Conservation (phyloP, 2,888 invertebrate genomes). For the Drosophila borealis region DNA sequence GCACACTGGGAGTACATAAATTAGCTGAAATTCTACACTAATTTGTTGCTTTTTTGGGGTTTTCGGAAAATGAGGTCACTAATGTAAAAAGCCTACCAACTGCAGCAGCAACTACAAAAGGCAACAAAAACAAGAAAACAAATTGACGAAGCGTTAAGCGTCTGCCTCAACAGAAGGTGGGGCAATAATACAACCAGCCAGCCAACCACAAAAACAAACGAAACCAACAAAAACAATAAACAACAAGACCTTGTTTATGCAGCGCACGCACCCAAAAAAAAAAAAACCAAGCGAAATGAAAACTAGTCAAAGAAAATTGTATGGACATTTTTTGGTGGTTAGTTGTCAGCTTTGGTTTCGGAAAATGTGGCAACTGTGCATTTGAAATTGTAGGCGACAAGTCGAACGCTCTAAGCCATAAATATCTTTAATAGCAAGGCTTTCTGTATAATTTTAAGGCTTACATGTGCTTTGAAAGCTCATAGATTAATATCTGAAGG, state of each 20-base stretch:
- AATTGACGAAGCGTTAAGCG: slow-evolving; percentile 79
- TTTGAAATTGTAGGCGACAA: slow-evolving; percentile 20
- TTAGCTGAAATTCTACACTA: slow-evolving; percentile 64
- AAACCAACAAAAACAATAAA: slow-evolving; percentile 27
- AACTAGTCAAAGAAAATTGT: slow-evolving; percentile 60
- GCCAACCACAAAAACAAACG: slow-evolving; percentile 55
- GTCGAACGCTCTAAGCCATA: slow-evolving; percentile 6
- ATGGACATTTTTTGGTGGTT: slow-evolving; percentile 59
- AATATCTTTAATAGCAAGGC: not conserved
- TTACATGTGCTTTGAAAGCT: slow-evolving; percentile 8
- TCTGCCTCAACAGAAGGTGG: slow-evolving; percentile 54
- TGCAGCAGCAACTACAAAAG: slow-evolving; percentile 35
- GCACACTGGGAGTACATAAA: slow-evolving; percentile 47
- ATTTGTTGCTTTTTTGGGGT: slow-evolving; percentile 42
- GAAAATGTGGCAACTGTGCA: slow-evolving; percentile 46
- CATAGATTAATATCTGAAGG: too few species aligned
- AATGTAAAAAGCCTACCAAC: slow-evolving; percentile 53
- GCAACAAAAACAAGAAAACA: slow-evolving; percentile 40
- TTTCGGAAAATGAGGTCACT: slow-evolving; percentile 59
- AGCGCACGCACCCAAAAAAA: slow-evolving; percentile 65
- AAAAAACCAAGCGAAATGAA: slow-evolving; percentile 38
- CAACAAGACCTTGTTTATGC: slow-evolving; percentile 61
- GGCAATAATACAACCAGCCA: slow-evolving; percentile 44
- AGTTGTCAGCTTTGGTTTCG: slow-evolving; percentile 53
- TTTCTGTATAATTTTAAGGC: slow-evolving; percentile 4